These are phyloP conservation scores for Sipunculus nudus DNA, from an alignment of 2,888 invertebrate genomes.

Conservation along the genomic window DNA sequence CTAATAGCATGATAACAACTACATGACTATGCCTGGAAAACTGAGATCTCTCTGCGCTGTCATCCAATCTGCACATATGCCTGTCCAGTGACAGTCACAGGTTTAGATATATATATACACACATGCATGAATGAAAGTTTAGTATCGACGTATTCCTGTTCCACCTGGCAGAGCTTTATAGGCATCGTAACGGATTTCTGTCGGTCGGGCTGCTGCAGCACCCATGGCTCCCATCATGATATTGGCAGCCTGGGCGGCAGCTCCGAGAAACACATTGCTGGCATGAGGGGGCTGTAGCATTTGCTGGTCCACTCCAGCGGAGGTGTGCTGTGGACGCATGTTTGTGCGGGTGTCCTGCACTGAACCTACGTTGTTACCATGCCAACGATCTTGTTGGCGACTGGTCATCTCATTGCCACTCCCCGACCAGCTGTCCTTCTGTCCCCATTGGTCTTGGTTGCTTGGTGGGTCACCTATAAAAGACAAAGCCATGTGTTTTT, in stretches of 20 bases:
- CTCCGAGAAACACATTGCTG: slow-evolving; percentile 29
- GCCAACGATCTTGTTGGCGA: slow-evolving; percentile 16
- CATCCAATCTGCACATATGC: too few species aligned
- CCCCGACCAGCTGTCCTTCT: slow-evolving; percentile 1
- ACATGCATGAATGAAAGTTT: too few species aligned
- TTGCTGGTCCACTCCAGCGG: slow-evolving; percentile 9
- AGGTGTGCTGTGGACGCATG: slow-evolving; percentile 5
- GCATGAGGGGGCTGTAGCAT: slow-evolving; percentile 13
- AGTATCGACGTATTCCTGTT: slow-evolving; percentile 15
- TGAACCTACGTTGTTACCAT: not conserved
- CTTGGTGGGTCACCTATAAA: slow-evolving; percentile 7
- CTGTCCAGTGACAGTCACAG: too few species aligned
- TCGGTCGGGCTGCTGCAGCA: slow-evolving; percentile 21
- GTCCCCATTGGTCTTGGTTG: slow-evolving; percentile 7
- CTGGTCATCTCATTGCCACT: slow-evolving; percentile 1
- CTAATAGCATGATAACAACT: too few species aligned
- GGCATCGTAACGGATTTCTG: slow-evolving; percentile 39
- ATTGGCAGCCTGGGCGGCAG: slow-evolving; percentile 36
- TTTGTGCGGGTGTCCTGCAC: not conserved
- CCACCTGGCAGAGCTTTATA: slow-evolving; percentile 35
- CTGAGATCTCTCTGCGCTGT: too few species aligned
- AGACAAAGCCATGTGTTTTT: too few species aligned
- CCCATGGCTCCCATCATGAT: slow-evolving; percentile 41
- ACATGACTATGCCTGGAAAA: too few species aligned
- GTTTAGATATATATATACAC: too few species aligned